A percentile compares a stretch with the other conserved stretches of the same genome.
phyloP scores from a whole-genome alignment of 2,888 invertebrate genomes.

The Drosophila neonasuta region DNA sequence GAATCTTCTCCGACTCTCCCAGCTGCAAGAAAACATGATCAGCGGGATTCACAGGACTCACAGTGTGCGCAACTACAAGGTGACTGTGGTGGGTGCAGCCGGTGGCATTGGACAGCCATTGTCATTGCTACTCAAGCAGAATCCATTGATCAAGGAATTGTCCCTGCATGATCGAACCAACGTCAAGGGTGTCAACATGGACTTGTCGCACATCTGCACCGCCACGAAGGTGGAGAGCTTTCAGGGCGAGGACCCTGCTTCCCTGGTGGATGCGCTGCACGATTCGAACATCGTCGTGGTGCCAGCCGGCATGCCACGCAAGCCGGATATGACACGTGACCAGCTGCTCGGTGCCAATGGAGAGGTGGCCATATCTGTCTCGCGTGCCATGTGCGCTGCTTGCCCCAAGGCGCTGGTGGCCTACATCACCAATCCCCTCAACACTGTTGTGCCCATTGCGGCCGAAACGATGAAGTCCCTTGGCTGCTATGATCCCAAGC shows the following conservation, averaged over 20 bases:
- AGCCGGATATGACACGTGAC: slow-evolving; percentile 98
- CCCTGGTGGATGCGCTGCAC: slow-evolving; percentile 88
- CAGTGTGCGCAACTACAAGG: slow-evolving; percentile 30
- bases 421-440: slow-evolving; percentile 98
- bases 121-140: slow-evolving; percentile 93
- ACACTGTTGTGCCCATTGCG: slow-evolving; percentile 97
- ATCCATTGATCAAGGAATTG: slow-evolving; percentile 90
- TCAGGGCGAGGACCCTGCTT: slow-evolving; percentile 86
- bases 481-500: slow-evolving; percentile 92
- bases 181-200: slow-evolving; percentile 96
- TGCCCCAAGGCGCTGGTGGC: slow-evolving; percentile 95
- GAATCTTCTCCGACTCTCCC: background rate
- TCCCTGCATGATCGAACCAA: slow-evolving; percentile 95
- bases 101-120: slow-evolving; percentile 99
- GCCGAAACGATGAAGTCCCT: slow-evolving; percentile 90
- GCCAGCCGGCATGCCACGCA: slow-evolving; percentile 97
- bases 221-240: slow-evolving; percentile 87
- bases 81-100: slow-evolving; percentile 94
- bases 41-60: too few species aligned
- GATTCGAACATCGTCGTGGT: slow-evolving; percentile 93
- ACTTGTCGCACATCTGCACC: slow-evolving; percentile 97
- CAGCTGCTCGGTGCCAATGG: slow-evolving; percentile 98
- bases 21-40: background rate
- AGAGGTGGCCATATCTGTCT: slow-evolving; percentile 93
- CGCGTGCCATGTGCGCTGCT: slow-evolving; percentile 87